Base-by-base conservation (phyloP, 1,140 invertebrate genomes). In the Conus betulinus region DNA sequence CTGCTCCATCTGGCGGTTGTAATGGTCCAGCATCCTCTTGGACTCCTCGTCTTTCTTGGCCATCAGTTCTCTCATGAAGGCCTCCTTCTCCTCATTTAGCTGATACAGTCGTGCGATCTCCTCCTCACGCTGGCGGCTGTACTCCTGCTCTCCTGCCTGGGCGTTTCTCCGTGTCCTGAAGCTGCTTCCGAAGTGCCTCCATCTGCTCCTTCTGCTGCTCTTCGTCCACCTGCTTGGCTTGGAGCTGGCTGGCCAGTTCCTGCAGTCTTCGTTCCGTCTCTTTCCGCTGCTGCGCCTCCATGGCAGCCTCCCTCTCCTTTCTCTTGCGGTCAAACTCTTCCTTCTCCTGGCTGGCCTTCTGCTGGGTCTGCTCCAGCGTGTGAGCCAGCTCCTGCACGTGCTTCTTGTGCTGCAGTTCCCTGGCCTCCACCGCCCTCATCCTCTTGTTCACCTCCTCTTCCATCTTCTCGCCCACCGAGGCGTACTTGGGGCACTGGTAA, bases 401-500 rank as follows among this genome's bases (percentile, higher is more conserved):
- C 81, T 74, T 88, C 81, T 83, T 71, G 51, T 15, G 81, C 76
- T 87, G 51, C 2, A 81, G 51, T 5, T 76, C 71, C 13, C 13
- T 57, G n/a, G n/a, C 53, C 51, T 82, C 60, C 53, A 81, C 86
- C 85, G 57, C 53, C 52, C 15, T 17, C 57, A 81, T 17, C 51
- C 79, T 79, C 55, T 74, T 87, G 13, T 27, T 15, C 4, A 63
- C 27, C 23, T 67, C 57, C 20, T 84, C 60, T 39, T 88, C 87
- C n/a, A 87, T 87, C 25, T 63, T 81, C n/a, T 79, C 60, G 23
- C 79, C 86, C 20, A 82, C 76, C 7, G 57, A 52, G 25, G 55
- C 52, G 57, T 82, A 87, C 86, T 60, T 87, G 76, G 52, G 52
- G 52, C 86, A 81, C 15, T 71, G 78, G 86, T 87, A 87, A 39